Conservation (phyloP, 2,888 invertebrate species). For the Acanthosoma haemorrhoidale region DNA sequence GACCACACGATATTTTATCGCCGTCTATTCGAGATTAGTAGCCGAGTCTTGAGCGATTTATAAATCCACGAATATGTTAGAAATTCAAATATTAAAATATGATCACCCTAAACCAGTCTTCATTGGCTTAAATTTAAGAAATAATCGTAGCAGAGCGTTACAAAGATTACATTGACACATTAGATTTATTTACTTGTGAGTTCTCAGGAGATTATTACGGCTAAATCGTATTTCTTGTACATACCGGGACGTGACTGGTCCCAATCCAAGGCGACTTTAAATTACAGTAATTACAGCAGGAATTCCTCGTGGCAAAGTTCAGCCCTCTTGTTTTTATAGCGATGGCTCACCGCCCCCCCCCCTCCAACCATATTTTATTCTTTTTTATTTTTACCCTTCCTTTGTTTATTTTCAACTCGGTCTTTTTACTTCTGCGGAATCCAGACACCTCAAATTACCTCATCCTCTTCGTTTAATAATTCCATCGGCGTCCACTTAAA, state of each 20-base stretch:
- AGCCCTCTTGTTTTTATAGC: neutral
- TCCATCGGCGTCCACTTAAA: neutral
- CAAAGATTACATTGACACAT: no score
- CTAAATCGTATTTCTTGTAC: neutral
- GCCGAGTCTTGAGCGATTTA: no score
- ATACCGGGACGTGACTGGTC: neutral
- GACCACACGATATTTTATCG: no score
- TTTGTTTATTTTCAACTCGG: neutral
- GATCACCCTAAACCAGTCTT: no score
- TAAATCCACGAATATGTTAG: no score
- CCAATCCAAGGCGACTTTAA: neutral
- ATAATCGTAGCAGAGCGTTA: no score
- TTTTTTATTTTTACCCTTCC: neutral
- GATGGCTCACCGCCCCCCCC: neutral
- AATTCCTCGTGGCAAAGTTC: neutral
- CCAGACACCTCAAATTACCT: neutral
- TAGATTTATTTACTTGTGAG: no score
- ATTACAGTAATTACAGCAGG: neutral
- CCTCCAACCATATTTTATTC: neutral
- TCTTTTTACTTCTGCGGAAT: neutral
- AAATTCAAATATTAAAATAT: no score
- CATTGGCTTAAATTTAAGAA: no score
- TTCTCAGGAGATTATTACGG: neutral
- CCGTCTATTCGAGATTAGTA: no score
- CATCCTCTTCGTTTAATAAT: constrained; percentile 6